phyloP scores from a whole-genome alignment of 2,797 vertebrate genomes.

The Remorina albescens region DNA sequence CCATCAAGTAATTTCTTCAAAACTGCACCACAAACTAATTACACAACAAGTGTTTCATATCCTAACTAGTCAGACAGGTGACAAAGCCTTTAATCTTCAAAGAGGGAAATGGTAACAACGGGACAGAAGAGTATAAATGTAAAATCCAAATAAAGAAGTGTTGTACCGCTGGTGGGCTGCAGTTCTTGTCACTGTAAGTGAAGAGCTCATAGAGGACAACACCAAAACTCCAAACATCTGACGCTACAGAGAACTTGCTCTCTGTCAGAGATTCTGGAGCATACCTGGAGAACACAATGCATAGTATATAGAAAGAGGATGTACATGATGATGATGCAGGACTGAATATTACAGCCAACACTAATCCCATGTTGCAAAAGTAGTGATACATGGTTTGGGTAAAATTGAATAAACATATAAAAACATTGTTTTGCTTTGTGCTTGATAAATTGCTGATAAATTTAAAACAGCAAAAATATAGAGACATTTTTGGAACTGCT shows the following conservation, averaged over 20 bases:
- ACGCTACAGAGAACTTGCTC: constrained; percentile 97
- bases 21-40: constrained; percentile 5
- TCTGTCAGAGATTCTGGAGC: constrained; percentile 97
- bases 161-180: constrained; percentile 95
- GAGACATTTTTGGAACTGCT: not conserved
- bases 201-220: constrained; percentile 98
- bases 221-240: constrained; percentile 98
- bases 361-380: not conserved
- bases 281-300: constrained; percentile 87
- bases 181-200: constrained; percentile 95
- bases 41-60: not conserved
- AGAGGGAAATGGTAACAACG: not conserved
- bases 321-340: not conserved
- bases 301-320: not conserved
- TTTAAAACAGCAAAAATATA: not conserved
- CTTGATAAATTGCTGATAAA: no score
- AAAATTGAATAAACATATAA: no score
- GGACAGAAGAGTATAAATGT: not conserved
- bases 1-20: constrained; percentile 42
- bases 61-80: not conserved
- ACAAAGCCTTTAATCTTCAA: not conserved
- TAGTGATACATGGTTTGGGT: no score
- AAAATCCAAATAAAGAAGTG: not conserved
- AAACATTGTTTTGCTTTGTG: no score
- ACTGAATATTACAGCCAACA: not conserved